Conservation (phyloP, 2,888 invertebrate species). For the Nymphalis urticae region DNA sequence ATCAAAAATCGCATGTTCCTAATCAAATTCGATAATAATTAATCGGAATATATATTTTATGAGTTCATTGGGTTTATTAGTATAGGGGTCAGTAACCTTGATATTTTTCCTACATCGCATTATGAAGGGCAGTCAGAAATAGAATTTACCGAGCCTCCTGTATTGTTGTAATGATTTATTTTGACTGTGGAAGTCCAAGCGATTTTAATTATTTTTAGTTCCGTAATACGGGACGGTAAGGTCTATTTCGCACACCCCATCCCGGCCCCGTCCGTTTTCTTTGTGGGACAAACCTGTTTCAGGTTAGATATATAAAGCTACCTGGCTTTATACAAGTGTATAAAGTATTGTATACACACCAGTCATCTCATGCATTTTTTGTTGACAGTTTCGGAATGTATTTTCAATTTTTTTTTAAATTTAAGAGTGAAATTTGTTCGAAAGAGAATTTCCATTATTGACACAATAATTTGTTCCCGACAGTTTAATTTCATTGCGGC, state of each 20-base stretch:
- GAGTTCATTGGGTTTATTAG: constrained; percentile 3
- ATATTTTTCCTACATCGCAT: neutral
- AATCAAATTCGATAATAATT: constrained; percentile 1
- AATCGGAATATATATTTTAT: constrained; percentile 1
- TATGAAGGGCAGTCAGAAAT: constrained; percentile 7
- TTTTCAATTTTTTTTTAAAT: neutral
- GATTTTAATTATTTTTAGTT: neutral
- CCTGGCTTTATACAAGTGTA: constrained; percentile 35
- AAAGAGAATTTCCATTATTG: constrained; percentile 6
- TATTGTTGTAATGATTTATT: neutral
- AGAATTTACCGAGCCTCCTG: neutral
- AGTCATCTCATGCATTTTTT: constrained; percentile 32
- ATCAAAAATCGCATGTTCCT: neutral
- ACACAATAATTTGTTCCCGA: constrained; percentile 22
- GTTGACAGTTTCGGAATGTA: constrained; percentile 23
- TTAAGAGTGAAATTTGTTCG: neutral
- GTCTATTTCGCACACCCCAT: constrained; percentile 3
- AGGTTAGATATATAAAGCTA: constrained; percentile 34
- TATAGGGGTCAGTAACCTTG: constrained; percentile 6
- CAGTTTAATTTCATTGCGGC: constrained; percentile 25
- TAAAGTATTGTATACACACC: constrained; percentile 21
- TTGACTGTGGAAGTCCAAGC: neutral
- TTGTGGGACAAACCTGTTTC: constrained; percentile 31
- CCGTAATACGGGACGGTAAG: neutral
- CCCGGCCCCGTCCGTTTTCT: constrained; percentile 22